A percentile compares a stretch with the other conserved stretches of the same genome.
Conservation (phyloP, 1,140 invertebrate species). For the Bemisia tabaci region DNA sequence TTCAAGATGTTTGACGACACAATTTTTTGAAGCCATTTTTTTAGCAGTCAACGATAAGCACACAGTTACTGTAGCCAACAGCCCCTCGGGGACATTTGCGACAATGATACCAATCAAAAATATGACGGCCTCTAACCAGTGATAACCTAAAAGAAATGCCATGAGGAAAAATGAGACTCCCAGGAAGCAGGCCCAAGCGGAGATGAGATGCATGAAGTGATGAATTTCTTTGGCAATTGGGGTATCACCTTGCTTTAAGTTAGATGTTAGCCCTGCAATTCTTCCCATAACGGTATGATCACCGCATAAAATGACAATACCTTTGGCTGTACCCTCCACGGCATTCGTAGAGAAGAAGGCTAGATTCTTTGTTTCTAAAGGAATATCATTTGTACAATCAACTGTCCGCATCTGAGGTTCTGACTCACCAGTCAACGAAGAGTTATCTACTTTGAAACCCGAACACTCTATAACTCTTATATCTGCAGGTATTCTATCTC, state of each 20-base stretch:
- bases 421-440: slow-evolving; percentile 57
- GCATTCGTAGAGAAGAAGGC: slow-evolving; percentile 68
- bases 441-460: slow-evolving; percentile 44
- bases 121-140: slow-evolving; percentile 60
- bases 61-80: slow-evolving; percentile 69
- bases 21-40: slow-evolving; percentile 60
- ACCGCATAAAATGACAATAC: slow-evolving; percentile 65
- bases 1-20: slow-evolving; percentile 63
- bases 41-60: slow-evolving; percentile 57
- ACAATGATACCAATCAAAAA: slow-evolving; percentile 75
- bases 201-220: slow-evolving; percentile 65
- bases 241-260: slow-evolving; percentile 53
- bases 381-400: slow-evolving; percentile 48
- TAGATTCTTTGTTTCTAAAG: slow-evolving; percentile 59
- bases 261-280: slow-evolving; percentile 64
- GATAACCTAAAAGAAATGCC: slow-evolving; percentile 50
- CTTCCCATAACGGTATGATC: slow-evolving; percentile 72
- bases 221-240: slow-evolving; percentile 64
- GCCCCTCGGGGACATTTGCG: slow-evolving; percentile 70
- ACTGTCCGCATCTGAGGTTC: slow-evolving; percentile 43
- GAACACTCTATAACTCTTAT: slow-evolving; percentile 51
- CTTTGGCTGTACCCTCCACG: slow-evolving; percentile 55
- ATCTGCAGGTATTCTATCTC: slow-evolving; percentile 61
- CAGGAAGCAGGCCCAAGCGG: slow-evolving; percentile 56
- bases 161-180: slow-evolving; percentile 62